Evolutionary conservation across 2,888 invertebrate genomes (phyloP).

Genomic region (Pseudococcus viburni): DNA sequence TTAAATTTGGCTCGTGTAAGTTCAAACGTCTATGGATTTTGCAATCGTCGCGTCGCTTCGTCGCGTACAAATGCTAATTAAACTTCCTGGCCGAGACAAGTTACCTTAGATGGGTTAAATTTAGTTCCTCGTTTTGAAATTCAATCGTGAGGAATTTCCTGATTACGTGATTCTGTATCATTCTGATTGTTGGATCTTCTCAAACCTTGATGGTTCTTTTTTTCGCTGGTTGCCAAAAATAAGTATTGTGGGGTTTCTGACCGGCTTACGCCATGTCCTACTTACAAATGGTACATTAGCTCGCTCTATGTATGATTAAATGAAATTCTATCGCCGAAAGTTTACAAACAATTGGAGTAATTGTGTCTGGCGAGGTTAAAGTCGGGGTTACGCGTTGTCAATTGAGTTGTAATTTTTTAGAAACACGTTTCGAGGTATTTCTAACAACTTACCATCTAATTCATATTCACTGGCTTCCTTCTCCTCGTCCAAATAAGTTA

Average conservation of each 20-base stretch:
- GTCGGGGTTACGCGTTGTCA: not conserved
- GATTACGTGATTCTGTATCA: slow-evolving; percentile 35
- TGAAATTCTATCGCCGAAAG: slow-evolving; percentile 24
- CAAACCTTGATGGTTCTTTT: slow-evolving; percentile 21
- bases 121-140: slow-evolving; percentile 42
- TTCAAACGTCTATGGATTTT: slow-evolving; percentile 45
- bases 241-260: slow-evolving; percentile 25
- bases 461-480: not conserved
- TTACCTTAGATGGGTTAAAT: slow-evolving; percentile 52
- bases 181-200: not conserved
- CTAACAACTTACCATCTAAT: not conserved
- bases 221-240: not conserved
- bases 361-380: slow-evolving; percentile 16
- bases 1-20: slow-evolving; percentile 41
- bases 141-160: slow-evolving; percentile 4
- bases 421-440: slow-evolving; percentile 33
- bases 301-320: slow-evolving; percentile 22
- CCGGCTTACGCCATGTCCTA: not conserved
- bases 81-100: slow-evolving; percentile 44
- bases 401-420: slow-evolving; percentile 21
- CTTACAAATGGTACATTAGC: slow-evolving; percentile 16
- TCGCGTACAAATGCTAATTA: slow-evolving; percentile 16
- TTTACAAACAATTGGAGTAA: slow-evolving; percentile 39
- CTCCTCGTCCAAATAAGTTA: not conserved
- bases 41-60: slow-evolving; percentile 20